Percentiles rank a stretch among this genome's conserved stretches.
These are phyloP conservation scores for Acanthopagrus latus DNA, from an alignment of 2,797 vertebrate genomes.

Conservation along the genomic window DNA sequence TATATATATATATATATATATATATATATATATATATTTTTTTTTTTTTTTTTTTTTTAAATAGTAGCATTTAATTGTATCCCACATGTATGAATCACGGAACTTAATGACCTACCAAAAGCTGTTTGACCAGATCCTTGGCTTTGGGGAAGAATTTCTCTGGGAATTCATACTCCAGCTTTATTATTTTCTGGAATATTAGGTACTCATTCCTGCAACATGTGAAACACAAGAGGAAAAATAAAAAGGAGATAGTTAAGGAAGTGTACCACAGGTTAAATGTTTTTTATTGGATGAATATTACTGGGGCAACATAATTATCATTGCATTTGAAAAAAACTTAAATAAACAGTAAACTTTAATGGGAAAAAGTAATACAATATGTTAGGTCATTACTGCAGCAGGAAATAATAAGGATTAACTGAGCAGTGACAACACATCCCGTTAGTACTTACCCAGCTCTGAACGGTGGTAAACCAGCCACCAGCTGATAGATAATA, in stretches of 20 bases:
- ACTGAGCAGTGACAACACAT: background rate
- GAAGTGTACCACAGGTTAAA: constrained; percentile 1
- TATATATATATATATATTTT: too few relatives aligned
- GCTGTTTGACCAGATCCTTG: constrained; percentile 96
- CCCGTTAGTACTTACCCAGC: constrained; percentile 90
- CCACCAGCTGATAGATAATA: constrained; percentile 99
- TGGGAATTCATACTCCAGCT: constrained; percentile 98
- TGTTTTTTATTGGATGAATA: background rate
- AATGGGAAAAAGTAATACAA: background rate
- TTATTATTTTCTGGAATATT: constrained; percentile 99
- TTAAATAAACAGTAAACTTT: background rate
- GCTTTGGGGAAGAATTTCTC: constrained; percentile 99
- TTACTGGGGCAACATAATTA: background rate
- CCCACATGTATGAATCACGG: background rate
- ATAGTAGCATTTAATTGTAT: background rate
- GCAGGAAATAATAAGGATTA: constrained; percentile 12
- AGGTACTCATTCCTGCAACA: constrained; percentile 95
- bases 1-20: too few relatives aligned
- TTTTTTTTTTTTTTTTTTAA: too few relatives aligned
- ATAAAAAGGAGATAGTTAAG: background rate
- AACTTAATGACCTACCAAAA: constrained; percentile 89
- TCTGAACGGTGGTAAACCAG: constrained; percentile 98
- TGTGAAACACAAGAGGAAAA: constrained; percentile 5
- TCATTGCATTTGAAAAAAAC: background rate
- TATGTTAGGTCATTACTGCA: background rate